Base-by-base conservation (phyloP, 2,888 invertebrate genomes). In the Belgica antarctica region DNA sequence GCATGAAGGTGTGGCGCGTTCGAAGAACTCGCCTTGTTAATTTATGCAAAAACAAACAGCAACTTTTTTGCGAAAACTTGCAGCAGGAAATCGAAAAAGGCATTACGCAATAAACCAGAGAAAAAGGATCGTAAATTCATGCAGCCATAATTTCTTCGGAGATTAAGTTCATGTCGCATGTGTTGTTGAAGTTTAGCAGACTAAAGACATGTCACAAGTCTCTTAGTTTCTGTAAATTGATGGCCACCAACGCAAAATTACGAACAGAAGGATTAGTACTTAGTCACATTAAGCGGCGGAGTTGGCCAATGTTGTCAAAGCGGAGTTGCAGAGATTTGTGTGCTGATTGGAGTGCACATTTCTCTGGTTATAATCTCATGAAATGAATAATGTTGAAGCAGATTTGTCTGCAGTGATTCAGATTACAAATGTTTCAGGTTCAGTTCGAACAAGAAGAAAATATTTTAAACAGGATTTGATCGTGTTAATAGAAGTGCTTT, bases 201-300 rank as follows among this genome's bases (percentile, higher is more conserved):
- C 7, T 22, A 52, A 52, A 52, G 52, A 19, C 2, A 22, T 8
- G 7, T 15, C n/a, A 47, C 8, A 8, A 34, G 7, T 34, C 10
- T 34, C 10, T 34, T 34, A 8, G 7, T 34, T 34, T 34, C 7
- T 7, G 10, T 52, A 52, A 52, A 52, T 52, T 52, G 52, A 52
- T 22, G 52, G 19, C 52, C 52, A 15, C 52, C 52, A 52, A 52
- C 52, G 24, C 52, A 52, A 19, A 52, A 24, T 22, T 17, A 24
- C 52, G 24, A 52, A 19, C 24, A 2, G 24, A 52, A 52, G 52
- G 52, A 52, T 52, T 52, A 52, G 24, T n/a, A n/a, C n/a, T n/a
- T n/a, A n/a, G n/a, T n/a, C n/a, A n/a, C n/a, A n/a, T n/a, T n/a
- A n/a, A n/a, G n/a, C n/a, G n/a, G n/a, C n/a, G n/a, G n/a, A n/a